Percentiles rank a stretch among this genome's conserved stretches.
Evolutionary conservation across 2,888 invertebrate genomes (phyloP).

Genomic region (Caenorhabditis zanzibari): DNA sequence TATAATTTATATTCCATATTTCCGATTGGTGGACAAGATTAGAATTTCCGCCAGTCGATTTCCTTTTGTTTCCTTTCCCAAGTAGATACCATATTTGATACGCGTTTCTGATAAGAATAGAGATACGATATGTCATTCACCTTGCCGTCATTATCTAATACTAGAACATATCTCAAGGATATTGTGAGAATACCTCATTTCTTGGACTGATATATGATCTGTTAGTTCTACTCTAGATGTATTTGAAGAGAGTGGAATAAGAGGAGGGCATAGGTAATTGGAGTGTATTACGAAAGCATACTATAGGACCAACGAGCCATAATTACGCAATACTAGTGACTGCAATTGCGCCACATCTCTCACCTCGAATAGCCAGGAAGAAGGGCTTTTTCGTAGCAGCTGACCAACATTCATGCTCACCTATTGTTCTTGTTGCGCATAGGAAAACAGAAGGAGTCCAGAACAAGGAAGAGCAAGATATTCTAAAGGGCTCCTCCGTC

Average conservation of each 20-base stretch:
- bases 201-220: constrained; percentile 53
- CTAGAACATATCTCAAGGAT: constrained; percentile 52
- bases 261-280: constrained; percentile 48
- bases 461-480: background rate
- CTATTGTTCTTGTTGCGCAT: constrained; percentile 55
- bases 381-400: constrained; percentile 25
- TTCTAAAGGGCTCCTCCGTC: background rate
- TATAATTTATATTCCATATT: constrained; percentile 50
- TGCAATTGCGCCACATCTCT: constrained; percentile 51
- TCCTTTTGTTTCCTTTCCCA: constrained; percentile 27
- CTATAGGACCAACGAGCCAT: constrained; percentile 47
- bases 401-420: constrained; percentile 51
- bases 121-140: constrained; percentile 64
- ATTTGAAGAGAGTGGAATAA: constrained; percentile 39
- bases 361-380: constrained; percentile 24
- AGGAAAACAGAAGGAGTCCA: constrained; percentile 1
- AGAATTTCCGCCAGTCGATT: constrained; percentile 35
- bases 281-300: constrained; percentile 51
- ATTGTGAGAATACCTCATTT: background rate
- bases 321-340: constrained; percentile 54
- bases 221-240: constrained; percentile 33
- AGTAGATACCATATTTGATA: constrained; percentile 48
- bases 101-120: constrained; percentile 55
- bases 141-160: constrained; percentile 66
- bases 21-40: constrained; percentile 64